Conservation (phyloP, 2,797 vertebrate species). For the Scarus forsteni region DNA sequence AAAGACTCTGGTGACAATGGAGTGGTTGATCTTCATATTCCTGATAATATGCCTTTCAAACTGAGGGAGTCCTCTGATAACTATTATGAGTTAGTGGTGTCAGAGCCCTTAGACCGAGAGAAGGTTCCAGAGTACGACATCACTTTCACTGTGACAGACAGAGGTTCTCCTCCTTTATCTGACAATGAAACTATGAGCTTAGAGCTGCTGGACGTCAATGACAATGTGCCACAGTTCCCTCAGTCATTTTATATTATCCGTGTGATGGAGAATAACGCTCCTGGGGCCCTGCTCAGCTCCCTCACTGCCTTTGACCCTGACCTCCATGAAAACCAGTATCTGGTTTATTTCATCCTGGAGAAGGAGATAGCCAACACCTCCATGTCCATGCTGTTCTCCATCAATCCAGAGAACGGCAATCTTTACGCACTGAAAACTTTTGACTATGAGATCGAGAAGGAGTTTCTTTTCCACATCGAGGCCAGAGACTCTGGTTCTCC, state of each 20-base stretch:
- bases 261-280: constrained; percentile 78
- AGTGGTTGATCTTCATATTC: constrained; percentile 71
- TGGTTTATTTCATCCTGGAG: constrained; percentile 77
- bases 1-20: constrained; percentile 82
- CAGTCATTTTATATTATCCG: constrained; percentile 75
- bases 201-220: constrained; percentile 83
- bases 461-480: constrained; percentile 74
- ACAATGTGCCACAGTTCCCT: constrained; percentile 81
- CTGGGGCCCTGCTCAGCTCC: constrained; percentile 70
- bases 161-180: constrained; percentile 76
- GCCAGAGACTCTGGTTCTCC: constrained; percentile 74
- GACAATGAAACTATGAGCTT: constrained; percentile 73
- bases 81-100: constrained; percentile 80
- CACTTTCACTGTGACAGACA: constrained; percentile 80
- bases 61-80: constrained; percentile 78
- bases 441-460: constrained; percentile 77
- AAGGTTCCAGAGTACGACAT: constrained; percentile 77
- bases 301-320: constrained; percentile 76
- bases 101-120: constrained; percentile 79
- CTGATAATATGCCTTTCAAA: constrained; percentile 75
- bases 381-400: constrained; percentile 66
- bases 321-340: constrained; percentile 77
- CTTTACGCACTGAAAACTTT: constrained; percentile 72
- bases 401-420: constrained; percentile 74
- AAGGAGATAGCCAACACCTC: constrained; percentile 65